A percentile compares a stretch with the other conserved stretches of the same genome.
Conservation (phyloP, 37 sponge, comb jelly and placozoan genomes). For the Amphimedon queenslandica region DNA sequence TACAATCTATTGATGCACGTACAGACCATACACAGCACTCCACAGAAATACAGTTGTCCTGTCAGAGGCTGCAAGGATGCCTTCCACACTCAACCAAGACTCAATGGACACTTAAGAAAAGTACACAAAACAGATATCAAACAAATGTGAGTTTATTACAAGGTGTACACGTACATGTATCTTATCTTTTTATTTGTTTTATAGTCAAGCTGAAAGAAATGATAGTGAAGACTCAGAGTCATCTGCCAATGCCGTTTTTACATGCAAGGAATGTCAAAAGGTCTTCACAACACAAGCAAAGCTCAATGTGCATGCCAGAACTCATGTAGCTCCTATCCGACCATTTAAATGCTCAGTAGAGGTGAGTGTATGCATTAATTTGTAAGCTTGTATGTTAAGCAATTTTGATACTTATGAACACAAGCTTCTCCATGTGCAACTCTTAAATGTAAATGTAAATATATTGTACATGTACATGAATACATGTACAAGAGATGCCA, state of each 20-base stretch:
- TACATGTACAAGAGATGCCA: no score
- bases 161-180: not conserved
- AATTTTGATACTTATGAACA: no score
- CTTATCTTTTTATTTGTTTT: not conserved
- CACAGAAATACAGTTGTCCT: conserved; percentile 55
- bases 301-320: conserved; percentile 26
- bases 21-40: conserved; percentile 67
- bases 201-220: conserved; percentile 23
- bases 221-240: conserved; percentile 21
- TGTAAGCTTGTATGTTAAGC: no score
- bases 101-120: conserved; percentile 57
- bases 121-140: conserved; percentile 65
- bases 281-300: conserved; percentile 45
- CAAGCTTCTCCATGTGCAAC: no score
- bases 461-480: no score
- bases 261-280: conserved; percentile 28
- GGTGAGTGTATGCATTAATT: conserved; percentile 11
- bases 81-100: conserved; percentile 55
- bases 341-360: conserved; percentile 44
- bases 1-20: conserved; percentile 78
- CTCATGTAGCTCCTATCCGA: conserved; percentile 27
- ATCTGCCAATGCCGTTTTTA: conserved; percentile 4
- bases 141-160: conserved; percentile 31
- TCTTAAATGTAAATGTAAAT: no score
- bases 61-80: conserved; percentile 60